These are phyloP conservation scores for Caranx melampygus DNA, from an alignment of 2,113 vertebrate genomes.

Conservation along the genomic window DNA sequence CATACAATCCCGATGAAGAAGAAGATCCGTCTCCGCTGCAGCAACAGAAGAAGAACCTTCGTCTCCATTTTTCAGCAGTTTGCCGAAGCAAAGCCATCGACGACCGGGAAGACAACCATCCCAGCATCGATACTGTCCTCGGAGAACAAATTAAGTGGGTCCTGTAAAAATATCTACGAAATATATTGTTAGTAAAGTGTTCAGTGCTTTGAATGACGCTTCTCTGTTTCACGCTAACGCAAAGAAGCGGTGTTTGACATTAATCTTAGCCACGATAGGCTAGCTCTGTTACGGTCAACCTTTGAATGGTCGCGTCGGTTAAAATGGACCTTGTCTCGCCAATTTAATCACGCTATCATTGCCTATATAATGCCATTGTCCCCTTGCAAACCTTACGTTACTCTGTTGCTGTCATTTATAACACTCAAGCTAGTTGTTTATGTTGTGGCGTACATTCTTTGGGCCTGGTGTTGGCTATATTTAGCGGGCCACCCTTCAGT, in stretches of 20 bases:
- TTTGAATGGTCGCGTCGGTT: background rate
- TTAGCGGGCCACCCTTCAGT: slow-evolving; percentile 18
- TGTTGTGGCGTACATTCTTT: slow-evolving; percentile 48
- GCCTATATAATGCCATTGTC: accelerated
- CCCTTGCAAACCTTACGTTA: accelerated
- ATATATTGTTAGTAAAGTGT: accelerated
- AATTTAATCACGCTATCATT: background rate
- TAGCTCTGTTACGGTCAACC: slow-evolving; percentile 21
- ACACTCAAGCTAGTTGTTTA: background rate
- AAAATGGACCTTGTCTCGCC: accelerated
- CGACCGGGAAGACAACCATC: background rate
- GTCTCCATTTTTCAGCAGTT: slow-evolving; percentile 47
- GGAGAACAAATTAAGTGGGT: slow-evolving; percentile 37
- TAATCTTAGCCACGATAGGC: slow-evolving; percentile 22
- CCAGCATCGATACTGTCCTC: background rate
- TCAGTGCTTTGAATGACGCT: background rate
- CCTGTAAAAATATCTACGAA: background rate
- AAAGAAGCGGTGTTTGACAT: background rate
- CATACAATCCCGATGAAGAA: background rate
- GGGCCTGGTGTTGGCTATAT: slow-evolving; percentile 51
- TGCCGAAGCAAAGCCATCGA: slow-evolving; percentile 4
- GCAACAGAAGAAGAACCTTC: slow-evolving; percentile 20
- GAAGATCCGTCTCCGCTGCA: background rate
- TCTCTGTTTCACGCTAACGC: background rate
- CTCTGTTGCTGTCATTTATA: background rate